phyloP scores from a whole-genome alignment of 1,140 invertebrate genomes.

The Anastrepha obliqua region DNA sequence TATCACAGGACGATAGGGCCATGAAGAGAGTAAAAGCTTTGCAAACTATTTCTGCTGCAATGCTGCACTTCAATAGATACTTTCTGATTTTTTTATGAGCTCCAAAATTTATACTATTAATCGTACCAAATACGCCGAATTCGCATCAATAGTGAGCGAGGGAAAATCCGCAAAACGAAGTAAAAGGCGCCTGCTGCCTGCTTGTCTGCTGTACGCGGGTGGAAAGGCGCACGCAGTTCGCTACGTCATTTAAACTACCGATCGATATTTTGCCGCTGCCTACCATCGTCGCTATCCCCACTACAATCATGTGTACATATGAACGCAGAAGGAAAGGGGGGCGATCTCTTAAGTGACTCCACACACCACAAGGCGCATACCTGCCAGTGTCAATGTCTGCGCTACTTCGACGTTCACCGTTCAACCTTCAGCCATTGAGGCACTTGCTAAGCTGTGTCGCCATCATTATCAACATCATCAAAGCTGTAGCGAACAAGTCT shows the following conservation, averaged over 20 bases:
- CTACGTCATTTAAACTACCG: neutral
- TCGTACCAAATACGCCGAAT: too few species aligned
- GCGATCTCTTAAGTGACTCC: neutral
- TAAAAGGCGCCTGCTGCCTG: neutral
- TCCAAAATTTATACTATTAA: too few species aligned
- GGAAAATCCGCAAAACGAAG: too few species aligned
- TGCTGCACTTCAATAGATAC: too few species aligned
- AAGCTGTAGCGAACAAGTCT: neutral
- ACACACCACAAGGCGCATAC: neutral
- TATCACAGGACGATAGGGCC: too few species aligned
- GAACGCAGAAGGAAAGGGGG: neutral
- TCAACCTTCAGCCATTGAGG: slow-evolving; percentile 1
- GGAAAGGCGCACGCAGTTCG: neutral
- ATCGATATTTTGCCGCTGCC: slow-evolving; percentile 16
- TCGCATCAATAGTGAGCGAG: too few species aligned
- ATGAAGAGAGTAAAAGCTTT: too few species aligned
- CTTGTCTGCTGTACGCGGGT: too few species aligned
- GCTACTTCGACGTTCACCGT: slow-evolving; percentile 9
- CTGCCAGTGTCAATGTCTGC: slow-evolving; percentile 25
- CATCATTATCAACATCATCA: slow-evolving; percentile 15
- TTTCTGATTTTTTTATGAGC: too few species aligned
- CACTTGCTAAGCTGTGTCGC: slow-evolving; percentile 25
- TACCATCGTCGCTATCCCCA: neutral
- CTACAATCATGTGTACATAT: too few species aligned
- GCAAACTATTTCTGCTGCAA: too few species aligned